Conservation (phyloP, 2,888 invertebrate species). For the Clepsis dumicolana region DNA sequence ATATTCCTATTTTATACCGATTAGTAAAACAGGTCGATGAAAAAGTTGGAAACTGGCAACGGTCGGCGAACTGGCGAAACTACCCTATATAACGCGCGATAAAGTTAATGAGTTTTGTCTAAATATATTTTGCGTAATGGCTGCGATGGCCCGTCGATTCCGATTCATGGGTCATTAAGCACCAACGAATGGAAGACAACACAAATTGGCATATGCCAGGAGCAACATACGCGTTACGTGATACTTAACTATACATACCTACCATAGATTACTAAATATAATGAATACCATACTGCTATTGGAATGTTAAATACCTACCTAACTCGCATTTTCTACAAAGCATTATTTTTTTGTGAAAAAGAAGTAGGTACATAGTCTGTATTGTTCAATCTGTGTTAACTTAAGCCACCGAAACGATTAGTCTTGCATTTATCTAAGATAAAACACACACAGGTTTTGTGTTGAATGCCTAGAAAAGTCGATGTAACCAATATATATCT, state of each 20-base stretch:
- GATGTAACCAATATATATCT: too few species aligned
- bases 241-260: too few species aligned
- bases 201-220: not conserved
- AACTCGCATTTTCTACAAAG: not conserved
- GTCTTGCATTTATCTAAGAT: too few species aligned
- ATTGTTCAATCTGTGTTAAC: too few species aligned
- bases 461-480: too few species aligned
- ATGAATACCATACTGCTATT: not conserved
- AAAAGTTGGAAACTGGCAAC: too few species aligned
- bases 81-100: slow-evolving; percentile 1
- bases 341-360: not conserved
- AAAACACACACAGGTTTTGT: too few species aligned
- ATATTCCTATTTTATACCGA: too few species aligned
- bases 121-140: slow-evolving; percentile 27
- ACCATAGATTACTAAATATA: not conserved
- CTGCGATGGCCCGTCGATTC: not conserved
- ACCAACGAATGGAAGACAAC: slow-evolving; percentile 15
- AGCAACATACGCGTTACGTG: not conserved
- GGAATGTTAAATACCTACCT: not conserved
- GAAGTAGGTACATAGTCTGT: too few species aligned
- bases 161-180: slow-evolving; percentile 26
- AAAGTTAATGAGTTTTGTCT: slow-evolving; percentile 18
- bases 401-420: too few species aligned
- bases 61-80: too few species aligned
- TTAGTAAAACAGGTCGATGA: too few species aligned